Percentiles rank a stretch among this genome's conserved stretches.
These are phyloP conservation scores for Drosophila hydei DNA, from an alignment of 1,140 invertebrate genomes.

Conservation along the genomic window DNA sequence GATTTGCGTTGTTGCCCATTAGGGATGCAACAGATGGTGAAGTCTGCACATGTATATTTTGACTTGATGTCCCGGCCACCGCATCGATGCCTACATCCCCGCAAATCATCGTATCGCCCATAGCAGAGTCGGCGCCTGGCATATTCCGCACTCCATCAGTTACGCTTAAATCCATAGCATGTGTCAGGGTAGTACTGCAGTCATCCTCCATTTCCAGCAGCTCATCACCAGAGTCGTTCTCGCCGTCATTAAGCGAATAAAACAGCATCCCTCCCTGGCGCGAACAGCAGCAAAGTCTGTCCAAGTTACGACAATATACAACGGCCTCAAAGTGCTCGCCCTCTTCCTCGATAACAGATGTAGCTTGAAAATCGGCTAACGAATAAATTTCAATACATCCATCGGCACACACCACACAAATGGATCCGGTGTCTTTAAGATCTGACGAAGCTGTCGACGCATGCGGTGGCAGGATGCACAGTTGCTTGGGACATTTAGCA, in stretches of 20 bases:
- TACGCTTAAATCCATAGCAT: conserved; percentile 62
- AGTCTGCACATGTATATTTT: conserved; percentile 52
- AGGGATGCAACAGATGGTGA: conserved; percentile 60
- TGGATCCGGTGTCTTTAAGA: conserved; percentile 72
- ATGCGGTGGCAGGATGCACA: conserved; percentile 87
- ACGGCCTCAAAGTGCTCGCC: conserved; percentile 90
- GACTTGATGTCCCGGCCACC: conserved; percentile 10
- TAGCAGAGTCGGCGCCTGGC: conserved; percentile 13
- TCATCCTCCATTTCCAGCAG: conserved; percentile 87
- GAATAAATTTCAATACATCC: conserved; percentile 89
- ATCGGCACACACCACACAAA: conserved; percentile 87
- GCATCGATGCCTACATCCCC: conserved; percentile 56
- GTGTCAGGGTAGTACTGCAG: conserved; percentile 80
- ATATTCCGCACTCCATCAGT: conserved; percentile 52
- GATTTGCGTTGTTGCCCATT: conserved; percentile 66
- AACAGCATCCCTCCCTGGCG: conserved; percentile 92
- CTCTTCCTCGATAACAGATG: conserved; percentile 87
- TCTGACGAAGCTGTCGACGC: conserved; percentile 35
- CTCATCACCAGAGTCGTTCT: conserved; percentile 88
- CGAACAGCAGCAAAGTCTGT: conserved; percentile 92
- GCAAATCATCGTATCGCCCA: conserved; percentile 23
- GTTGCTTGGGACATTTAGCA: conserved; percentile 88
- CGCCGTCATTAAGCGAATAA: conserved; percentile 89
- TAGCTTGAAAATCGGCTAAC: conserved; percentile 86
- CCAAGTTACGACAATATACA: conserved; percentile 91